Evolutionary conservation across 2,797 vertebrate genomes (phyloP).

Genomic region (Phyllotis vaccarum): DNA sequence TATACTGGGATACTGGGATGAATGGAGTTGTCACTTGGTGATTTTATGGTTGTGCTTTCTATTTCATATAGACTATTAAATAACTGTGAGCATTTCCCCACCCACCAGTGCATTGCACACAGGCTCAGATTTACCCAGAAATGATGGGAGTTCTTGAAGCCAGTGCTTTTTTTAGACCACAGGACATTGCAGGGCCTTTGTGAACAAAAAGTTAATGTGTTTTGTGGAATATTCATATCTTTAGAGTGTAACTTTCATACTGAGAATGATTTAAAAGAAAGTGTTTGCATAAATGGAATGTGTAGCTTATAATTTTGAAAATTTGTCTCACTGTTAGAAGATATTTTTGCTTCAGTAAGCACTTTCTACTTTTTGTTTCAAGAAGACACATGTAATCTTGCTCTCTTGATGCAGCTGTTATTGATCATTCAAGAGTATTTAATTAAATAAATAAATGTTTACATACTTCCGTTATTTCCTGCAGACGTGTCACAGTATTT

Average conservation of each 20-base stretch:
- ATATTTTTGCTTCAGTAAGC: conserved; percentile 83
- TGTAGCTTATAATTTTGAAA: conserved; percentile 84
- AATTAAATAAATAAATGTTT: neutral
- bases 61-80: neutral
- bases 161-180: conserved; percentile 77
- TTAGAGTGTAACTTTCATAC: conserved; percentile 77
- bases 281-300: conserved; percentile 84
- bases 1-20: neutral
- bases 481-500: neutral
- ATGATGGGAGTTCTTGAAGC: conserved; percentile 80
- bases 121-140: conserved; percentile 77
- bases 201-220: conserved; percentile 82
- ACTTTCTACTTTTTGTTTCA: conserved; percentile 52
- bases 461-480: neutral
- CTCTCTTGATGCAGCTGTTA: neutral
- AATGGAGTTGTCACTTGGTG: neutral
- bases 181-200: conserved; percentile 83
- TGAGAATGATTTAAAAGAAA: conserved; percentile 82
- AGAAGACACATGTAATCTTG: neutral
- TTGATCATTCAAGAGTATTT: neutral
- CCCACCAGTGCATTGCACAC: conserved; percentile 63
- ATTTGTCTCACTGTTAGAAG: conserved; percentile 81
- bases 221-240: conserved; percentile 80
- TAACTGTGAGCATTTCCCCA: conserved; percentile 21
- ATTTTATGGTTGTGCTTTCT: neutral